Percentiles rank a stretch among this genome's conserved stretches.
Conservation (phyloP, 1,140 invertebrate species). For the Lepeophtheirus salmonis region DNA sequence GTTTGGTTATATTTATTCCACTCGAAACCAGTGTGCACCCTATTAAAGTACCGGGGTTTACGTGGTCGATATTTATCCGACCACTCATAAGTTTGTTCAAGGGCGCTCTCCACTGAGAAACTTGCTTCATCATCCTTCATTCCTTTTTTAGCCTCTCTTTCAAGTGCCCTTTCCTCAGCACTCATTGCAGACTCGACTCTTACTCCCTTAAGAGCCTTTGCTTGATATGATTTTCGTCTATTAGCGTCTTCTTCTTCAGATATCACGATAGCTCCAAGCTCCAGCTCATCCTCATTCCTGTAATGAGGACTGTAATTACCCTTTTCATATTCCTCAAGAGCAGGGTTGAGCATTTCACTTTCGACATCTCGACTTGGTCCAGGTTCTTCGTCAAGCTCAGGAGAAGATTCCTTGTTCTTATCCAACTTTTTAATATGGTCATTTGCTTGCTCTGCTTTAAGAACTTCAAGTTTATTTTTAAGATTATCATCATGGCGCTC, state of each 20-base stretch:
- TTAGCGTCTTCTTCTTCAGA: slow-evolving; percentile 56
- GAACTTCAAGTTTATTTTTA: slow-evolving; percentile 62
- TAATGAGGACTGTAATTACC: slow-evolving; percentile 68
- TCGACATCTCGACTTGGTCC: slow-evolving; percentile 25
- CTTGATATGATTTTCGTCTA: slow-evolving; percentile 48
- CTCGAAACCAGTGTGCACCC: slow-evolving; percentile 54
- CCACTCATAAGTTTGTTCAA: slow-evolving; percentile 82
- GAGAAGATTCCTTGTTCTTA: slow-evolving; percentile 22
- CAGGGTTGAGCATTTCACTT: slow-evolving; percentile 17
- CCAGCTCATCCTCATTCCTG: slow-evolving; percentile 43
- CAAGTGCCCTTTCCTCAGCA: slow-evolving; percentile 36
- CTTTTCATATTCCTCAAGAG: slow-evolving; percentile 44
- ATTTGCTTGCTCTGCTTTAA: slow-evolving; percentile 70
- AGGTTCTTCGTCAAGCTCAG: slow-evolving; percentile 21
- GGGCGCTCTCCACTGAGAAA: slow-evolving; percentile 71
- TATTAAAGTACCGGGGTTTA: slow-evolving; percentile 48
- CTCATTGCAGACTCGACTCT: slow-evolving; percentile 20
- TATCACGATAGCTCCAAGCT: slow-evolving; percentile 59
- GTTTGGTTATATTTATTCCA: slow-evolving; percentile 99
- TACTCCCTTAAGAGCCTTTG: slow-evolving; percentile 31
- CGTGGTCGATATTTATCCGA: slow-evolving; percentile 92
- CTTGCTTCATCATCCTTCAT: slow-evolving; percentile 73
- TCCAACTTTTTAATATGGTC: slow-evolving; percentile 14
- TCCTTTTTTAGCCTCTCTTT: slow-evolving; percentile 60
- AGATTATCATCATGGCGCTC: slow-evolving; percentile 82